Percentiles rank a stretch among this genome's conserved stretches.
These are phyloP conservation scores for Microplitis demolitor DNA, from an alignment of 1,140 invertebrate genomes.

Conservation along the genomic window DNA sequence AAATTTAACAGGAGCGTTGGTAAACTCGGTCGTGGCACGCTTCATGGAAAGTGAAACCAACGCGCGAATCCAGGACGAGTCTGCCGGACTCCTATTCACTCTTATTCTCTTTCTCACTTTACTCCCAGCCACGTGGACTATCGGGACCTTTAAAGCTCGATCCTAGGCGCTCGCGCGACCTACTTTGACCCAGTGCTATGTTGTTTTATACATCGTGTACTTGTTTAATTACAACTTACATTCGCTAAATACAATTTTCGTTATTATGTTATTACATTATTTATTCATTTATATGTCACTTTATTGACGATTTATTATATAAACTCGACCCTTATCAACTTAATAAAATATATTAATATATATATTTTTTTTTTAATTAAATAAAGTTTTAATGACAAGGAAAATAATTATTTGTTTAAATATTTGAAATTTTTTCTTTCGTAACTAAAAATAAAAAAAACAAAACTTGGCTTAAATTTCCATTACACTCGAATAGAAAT, in stretches of 20 bases:
- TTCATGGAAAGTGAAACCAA: conserved; percentile 31
- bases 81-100: conserved; percentile 21
- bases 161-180: conserved; percentile 22
- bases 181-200: neutral
- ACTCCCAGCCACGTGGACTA: conserved; percentile 22
- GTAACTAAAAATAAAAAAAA: no score
- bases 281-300: no score
- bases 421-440: no score
- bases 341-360: no score
- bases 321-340: no score
- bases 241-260: neutral
- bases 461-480: no score
- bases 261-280: no score
- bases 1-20: conserved; percentile 7
- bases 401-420: no score
- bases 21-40: conserved; percentile 24
- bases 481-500: no score
- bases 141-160: conserved; percentile 29
- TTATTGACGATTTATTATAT: no score
- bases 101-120: conserved; percentile 3
- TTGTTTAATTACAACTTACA: neutral
- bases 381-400: no score
- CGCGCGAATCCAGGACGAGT: conserved; percentile 27
- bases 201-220: neutral
- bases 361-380: no score